phyloP scores from a whole-genome alignment of 2,113 vertebrate genomes.

The Aptenodytes forsteri region DNA sequence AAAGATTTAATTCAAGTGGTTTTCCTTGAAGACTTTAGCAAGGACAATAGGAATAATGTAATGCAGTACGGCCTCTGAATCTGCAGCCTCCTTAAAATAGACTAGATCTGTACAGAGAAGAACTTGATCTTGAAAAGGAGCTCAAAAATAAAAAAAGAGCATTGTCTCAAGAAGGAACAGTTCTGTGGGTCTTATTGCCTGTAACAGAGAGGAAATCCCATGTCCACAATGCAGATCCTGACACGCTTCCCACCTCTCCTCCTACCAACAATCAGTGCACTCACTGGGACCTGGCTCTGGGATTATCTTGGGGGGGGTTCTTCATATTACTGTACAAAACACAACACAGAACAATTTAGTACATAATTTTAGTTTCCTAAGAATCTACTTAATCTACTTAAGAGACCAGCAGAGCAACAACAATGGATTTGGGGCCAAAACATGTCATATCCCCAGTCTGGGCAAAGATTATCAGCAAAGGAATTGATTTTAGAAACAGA shows the following conservation, averaged over 20 bases:
- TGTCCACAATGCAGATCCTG: not conserved
- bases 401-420: not conserved
- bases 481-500: rapidly evolving
- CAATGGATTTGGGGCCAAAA: not conserved
- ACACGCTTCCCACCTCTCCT: not conserved
- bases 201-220: not conserved
- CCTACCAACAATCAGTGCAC: not conserved
- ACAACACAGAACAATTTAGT: not conserved
- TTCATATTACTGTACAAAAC: not conserved
- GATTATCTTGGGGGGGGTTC: rapidly evolving
- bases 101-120: not conserved
- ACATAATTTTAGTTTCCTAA: not conserved
- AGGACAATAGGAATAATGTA: not conserved
- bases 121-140: not conserved
- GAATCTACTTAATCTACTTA: not conserved
- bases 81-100: not conserved
- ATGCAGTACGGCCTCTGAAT: not conserved
- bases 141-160: not conserved
- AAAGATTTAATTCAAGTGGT: not conserved
- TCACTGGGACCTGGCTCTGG: rapidly evolving
- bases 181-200: not conserved
- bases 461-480: not conserved
- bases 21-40: not conserved
- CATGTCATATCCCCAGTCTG: too few relatives aligned
- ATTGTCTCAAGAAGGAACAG: not conserved